phyloP scores from a whole-genome alignment of 2,888 invertebrate species.

The Zele albiditarsus region DNA sequence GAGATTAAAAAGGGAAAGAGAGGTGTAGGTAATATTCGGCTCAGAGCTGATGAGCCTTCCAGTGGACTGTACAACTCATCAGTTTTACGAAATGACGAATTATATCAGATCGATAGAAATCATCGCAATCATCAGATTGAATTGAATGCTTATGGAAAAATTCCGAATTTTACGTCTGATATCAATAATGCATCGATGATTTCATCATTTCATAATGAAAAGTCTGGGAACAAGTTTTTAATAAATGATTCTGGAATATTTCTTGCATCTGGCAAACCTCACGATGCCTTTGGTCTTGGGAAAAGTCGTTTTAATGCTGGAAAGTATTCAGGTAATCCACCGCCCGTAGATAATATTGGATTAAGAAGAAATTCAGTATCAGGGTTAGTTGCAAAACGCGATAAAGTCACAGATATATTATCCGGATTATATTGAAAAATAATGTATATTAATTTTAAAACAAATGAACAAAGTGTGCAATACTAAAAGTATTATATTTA shows the following conservation, averaged over 20 bases:
- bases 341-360: conserved; percentile 49
- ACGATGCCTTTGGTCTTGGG: conserved; percentile 67
- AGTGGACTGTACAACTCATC: conserved; percentile 48
- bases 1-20: conserved; percentile 39
- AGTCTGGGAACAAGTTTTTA: conserved; percentile 53
- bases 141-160: conserved; percentile 52
- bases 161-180: conserved; percentile 40
- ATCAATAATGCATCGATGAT: conserved; percentile 31
- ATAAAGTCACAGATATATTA: conserved; percentile 69
- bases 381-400: conserved; percentile 59
- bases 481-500: conserved; percentile 44
- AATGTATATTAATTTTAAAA: not conserved
- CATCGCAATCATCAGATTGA: conserved; percentile 60
- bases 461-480: conserved; percentile 41
- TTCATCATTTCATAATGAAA: conserved; percentile 50
- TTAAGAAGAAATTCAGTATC: conserved; percentile 59
- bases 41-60: conserved; percentile 55
- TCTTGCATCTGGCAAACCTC: conserved; percentile 59
- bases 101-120: conserved; percentile 59
- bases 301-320: conserved; percentile 69
- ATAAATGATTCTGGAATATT: conserved; percentile 63
- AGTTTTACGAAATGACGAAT: conserved; percentile 61
- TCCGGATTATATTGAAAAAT: conserved; percentile 67
- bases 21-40: not conserved
- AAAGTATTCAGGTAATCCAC: conserved; percentile 66